Evolutionary conservation across 2,797 vertebrate genomes (phyloP).

Genomic region (Spinus olivaceus): DNA sequence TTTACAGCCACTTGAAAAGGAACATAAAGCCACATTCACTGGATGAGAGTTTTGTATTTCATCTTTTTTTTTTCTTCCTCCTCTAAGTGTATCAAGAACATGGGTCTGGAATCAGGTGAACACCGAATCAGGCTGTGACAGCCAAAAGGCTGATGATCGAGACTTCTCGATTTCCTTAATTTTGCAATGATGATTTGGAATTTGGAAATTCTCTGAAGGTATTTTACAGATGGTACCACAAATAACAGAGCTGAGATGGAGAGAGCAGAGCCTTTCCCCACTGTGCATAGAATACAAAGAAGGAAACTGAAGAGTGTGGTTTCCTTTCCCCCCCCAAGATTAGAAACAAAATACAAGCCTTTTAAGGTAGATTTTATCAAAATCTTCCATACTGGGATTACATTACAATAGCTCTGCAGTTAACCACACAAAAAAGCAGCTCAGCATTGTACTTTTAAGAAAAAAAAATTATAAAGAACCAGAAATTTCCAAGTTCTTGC

Average conservation of each 20-base stretch:
- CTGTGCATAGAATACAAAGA: rapidly evolving
- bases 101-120: not conserved
- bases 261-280: not conserved
- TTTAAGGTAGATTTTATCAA: not conserved
- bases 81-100: not conserved
- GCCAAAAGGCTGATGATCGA: not conserved
- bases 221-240: not conserved
- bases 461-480: not conserved
- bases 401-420: not conserved
- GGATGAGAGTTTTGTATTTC: not conserved
- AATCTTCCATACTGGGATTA: not conserved
- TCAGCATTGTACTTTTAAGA: not conserved
- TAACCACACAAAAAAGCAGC: not conserved
- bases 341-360: not conserved
- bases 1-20: not conserved
- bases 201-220: not conserved
- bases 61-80: not conserved
- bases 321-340: not conserved
- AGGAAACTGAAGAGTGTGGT: not conserved
- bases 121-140: not conserved
- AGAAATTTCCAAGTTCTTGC: not conserved
- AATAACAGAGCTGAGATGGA: not conserved
- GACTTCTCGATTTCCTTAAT: rapidly evolving
- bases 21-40: not conserved
- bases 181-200: not conserved